These are phyloP conservation scores for Andrena bucephala DNA, from an alignment of 2,888 invertebrate genomes.

Conservation along the genomic window DNA sequence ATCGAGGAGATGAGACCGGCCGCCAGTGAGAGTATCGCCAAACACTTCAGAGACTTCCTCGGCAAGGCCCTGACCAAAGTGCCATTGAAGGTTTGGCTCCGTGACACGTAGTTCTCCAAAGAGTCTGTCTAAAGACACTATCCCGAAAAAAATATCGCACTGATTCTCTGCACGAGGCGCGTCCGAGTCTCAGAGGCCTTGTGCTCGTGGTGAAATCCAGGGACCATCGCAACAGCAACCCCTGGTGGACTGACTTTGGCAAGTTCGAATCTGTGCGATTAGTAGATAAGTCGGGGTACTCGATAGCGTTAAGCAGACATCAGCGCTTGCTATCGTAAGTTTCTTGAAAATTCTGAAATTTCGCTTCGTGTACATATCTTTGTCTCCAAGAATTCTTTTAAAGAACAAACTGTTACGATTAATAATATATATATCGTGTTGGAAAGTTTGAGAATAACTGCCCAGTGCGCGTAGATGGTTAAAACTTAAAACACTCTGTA, in stretches of 20 bases:
- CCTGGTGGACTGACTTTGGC: not conserved
- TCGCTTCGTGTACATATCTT: not conserved
- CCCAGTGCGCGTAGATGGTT: not conserved
- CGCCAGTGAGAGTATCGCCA: constrained; percentile 89
- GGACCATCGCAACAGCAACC: not conserved
- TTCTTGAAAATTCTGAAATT: not conserved
- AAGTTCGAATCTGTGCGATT: not conserved
- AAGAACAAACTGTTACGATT: not conserved
- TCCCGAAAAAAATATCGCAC: not conserved
- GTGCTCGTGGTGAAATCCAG: not conserved
- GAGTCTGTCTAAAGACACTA: not conserved
- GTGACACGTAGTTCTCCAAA: constrained; percentile 69
- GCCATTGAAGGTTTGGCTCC: constrained; percentile 90
- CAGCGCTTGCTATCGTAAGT: constrained; percentile 4
- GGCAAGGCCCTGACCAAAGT: constrained; percentile 91
- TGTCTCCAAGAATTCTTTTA: not conserved
- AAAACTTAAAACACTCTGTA: constrained; percentile 5
- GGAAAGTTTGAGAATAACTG: constrained; percentile 7
- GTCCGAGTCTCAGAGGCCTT: not conserved
- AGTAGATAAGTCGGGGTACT: constrained; percentile 3
- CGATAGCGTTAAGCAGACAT: not conserved
- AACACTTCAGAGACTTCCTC: constrained; percentile 90
- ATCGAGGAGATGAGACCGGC: constrained; percentile 94
- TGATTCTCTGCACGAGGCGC: not conserved
- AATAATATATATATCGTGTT: not conserved